Evolutionary conservation across 2,888 invertebrate genomes (phyloP), one percentile per base, ranked within the genome.

Genomic region (Eudasyphora cyanicolor): DNA sequence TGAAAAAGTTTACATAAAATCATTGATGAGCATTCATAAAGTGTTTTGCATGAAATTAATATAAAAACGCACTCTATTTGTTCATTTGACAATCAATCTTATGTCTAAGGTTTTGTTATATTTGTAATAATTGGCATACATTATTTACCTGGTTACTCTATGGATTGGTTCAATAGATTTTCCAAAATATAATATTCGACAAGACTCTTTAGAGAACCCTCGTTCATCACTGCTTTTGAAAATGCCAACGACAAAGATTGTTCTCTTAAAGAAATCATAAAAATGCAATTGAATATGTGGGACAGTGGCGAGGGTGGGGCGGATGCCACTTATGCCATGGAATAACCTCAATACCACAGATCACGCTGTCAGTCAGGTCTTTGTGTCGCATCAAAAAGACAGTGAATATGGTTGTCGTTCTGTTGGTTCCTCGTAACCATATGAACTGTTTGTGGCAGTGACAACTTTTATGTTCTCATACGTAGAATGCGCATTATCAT

Each of bases 401-500:
- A 10, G 24, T 27, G 10, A 10, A 57, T 27, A 57, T 24, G n/a
- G n/a, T n/a, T 57, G 57, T 57, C 14, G 27, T 21, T 21, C 1
- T 6, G 27, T 12, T 4, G 4, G 7, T n/a, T n/a, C n/a, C n/a
- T n/a, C n/a, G n/a, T n/a, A n/a, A n/a, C n/a, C n/a, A n/a, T 2
- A 12, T 57, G 24, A 57, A 24, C 14, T n/a, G n/a, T n/a, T n/a
- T 45, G 45, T 57, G 57, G 14, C 57, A 57, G 12, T 49, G 17
- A 49, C 49, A 49, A 17, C 49, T 49, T 49, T 49, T 4, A 49
- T 2, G 49, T 19, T 24, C 10, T 27, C 12, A 27, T 24, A 10
- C 24, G 27, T 4, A 24, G 24, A 14, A 57, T 57, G 27, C 27
- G 45, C 74, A 73, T 75, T 70, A 57, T 78, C 85, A 75, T 87